Percentiles rank a stretch among this genome's conserved stretches.
Evolutionary conservation across 2,888 invertebrate genomes (phyloP).

Genomic region (Scrobipalpa costella): DNA sequence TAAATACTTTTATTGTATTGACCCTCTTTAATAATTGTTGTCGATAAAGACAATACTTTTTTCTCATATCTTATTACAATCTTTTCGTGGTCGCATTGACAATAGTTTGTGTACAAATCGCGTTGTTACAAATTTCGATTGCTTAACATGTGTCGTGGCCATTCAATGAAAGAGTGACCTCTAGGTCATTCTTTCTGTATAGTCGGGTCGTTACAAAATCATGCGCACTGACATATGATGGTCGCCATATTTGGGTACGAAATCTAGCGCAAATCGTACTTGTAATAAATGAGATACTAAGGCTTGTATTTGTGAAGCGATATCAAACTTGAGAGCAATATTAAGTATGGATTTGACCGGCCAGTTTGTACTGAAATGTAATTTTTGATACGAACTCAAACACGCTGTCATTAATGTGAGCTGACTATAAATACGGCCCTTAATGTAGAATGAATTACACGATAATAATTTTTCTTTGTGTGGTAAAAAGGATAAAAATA

Average conservation of each 20-base stretch:
- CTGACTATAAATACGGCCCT: neutral
- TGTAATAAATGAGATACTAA: neutral
- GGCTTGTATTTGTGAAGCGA: no score
- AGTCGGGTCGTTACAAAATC: neutral
- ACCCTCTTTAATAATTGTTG: no score
- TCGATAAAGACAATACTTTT: no score
- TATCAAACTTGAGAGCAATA: no score
- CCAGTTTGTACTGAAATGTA: no score
- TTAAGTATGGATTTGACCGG: no score
- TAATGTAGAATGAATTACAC: neutral
- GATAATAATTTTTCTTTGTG: no score
- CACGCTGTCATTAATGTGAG: no score
- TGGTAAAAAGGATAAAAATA: no score
- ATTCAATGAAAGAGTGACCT: conserved; percentile 13
- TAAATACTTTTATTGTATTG: no score
- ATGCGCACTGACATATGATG: conserved; percentile 1
- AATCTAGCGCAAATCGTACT: neutral
- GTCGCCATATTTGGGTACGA: neutral
- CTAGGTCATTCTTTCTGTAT: neutral
- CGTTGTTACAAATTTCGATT: neutral
- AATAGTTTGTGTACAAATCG: neutral
- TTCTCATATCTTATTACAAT: neutral
- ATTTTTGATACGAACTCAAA: no score
- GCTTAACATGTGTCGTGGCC: neutral
- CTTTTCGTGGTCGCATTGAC: neutral